Conservation (phyloP, 2,113 vertebrate species). For the Brachypteracias leptosomus region DNA sequence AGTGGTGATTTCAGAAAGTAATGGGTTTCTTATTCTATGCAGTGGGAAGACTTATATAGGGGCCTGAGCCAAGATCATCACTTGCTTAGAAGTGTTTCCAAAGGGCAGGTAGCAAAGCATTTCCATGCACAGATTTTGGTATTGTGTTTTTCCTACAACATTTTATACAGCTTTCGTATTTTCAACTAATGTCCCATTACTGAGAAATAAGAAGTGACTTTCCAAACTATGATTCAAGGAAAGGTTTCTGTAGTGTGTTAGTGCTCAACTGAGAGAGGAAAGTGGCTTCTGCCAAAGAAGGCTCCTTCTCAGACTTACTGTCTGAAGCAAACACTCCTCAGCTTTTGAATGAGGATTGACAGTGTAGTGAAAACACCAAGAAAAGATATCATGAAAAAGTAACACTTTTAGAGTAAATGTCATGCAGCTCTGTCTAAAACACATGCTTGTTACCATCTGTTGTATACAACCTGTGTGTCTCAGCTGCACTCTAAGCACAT, state of each 20-base stretch:
- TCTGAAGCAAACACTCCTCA: background rate
- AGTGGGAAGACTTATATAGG: background rate
- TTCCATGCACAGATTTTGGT: background rate
- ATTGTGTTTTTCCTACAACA: background rate
- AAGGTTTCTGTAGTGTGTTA: background rate
- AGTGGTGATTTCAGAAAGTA: background rate
- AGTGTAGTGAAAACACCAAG: background rate
- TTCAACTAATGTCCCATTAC: background rate
- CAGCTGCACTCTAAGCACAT: conserved; percentile 10
- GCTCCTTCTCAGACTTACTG: background rate
- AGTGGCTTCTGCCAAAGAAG: background rate
- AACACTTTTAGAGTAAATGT: conserved; percentile 19
- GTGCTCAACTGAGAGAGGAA: background rate
- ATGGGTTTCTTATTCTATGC: background rate
- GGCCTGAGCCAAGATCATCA: background rate
- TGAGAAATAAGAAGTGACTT: background rate
- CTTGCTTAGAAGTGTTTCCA: background rate
- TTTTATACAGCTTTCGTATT: background rate
- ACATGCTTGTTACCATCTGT: conserved; percentile 45
- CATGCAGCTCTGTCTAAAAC: conserved; percentile 18
- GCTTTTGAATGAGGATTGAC: background rate
- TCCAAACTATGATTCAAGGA: background rate
- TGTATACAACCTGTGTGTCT: conserved; percentile 20
- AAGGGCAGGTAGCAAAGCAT: background rate
- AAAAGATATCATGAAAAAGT: conserved; percentile 1